These are phyloP conservation scores for Epistrophe grossulariae DNA, from an alignment of 2,888 invertebrate species.

Conservation along the genomic window DNA sequence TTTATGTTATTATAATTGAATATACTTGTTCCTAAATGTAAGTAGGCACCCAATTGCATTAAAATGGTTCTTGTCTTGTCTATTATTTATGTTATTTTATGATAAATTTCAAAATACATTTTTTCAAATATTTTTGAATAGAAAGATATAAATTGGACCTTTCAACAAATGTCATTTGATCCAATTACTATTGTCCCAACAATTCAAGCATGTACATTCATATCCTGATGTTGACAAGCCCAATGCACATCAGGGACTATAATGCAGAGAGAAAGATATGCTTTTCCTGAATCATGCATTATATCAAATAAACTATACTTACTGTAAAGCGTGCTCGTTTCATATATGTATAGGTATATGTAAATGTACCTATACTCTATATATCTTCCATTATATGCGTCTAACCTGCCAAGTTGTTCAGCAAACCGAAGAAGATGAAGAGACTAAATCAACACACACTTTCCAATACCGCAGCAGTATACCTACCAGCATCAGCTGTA, in stretches of 20 bases:
- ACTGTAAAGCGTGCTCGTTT: not conserved
- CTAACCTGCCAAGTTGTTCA: slow-evolving; percentile 46
- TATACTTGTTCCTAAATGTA: no score
- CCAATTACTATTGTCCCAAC: slow-evolving; percentile 69
- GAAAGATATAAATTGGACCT: slow-evolving; percentile 50
- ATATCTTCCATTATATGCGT: slow-evolving; percentile 19
- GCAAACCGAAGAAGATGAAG: slow-evolving; percentile 56
- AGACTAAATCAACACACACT: slow-evolving; percentile 64
- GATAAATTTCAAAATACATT: slow-evolving; percentile 21
- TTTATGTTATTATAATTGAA: no score
- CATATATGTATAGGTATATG: not conserved
- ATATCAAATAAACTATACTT: slow-evolving; percentile 55
- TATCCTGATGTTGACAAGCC: slow-evolving; percentile 69
- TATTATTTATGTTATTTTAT: not conserved
- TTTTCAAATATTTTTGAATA: slow-evolving; percentile 32
- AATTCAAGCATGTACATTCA: slow-evolving; percentile 63
- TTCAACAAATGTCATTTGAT: slow-evolving; percentile 72
- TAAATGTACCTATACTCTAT: not conserved
- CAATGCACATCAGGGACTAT: slow-evolving; percentile 34
- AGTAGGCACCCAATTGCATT: no score
- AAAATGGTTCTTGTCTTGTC: not conserved
- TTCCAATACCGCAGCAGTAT: not conserved
- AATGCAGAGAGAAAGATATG: slow-evolving; percentile 13
- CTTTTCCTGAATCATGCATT: slow-evolving; percentile 36
- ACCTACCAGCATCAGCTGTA: not conserved